Percentiles rank a stretch among this genome's conserved stretches.
phyloP scores from a whole-genome alignment of 1,140 invertebrate species.

The Teleogryllus occipitalis region DNA sequence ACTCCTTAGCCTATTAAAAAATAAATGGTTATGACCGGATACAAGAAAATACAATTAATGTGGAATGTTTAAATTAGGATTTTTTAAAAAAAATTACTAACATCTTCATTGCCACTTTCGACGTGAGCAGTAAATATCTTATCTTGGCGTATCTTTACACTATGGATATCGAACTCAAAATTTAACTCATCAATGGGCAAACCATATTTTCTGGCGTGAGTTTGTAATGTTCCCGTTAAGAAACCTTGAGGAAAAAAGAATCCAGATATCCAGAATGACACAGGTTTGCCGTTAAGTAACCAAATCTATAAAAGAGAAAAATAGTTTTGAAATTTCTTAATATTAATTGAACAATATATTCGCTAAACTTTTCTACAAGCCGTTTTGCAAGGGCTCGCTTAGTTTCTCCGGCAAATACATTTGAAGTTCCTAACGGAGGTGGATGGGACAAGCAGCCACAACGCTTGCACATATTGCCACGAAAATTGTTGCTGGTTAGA shows the following conservation, averaged over 20 bases:
- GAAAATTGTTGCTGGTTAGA: no score
- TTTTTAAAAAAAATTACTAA: not conserved
- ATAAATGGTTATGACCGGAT: not conserved
- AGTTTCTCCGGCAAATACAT: no score
- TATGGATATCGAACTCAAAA: conserved; percentile 60
- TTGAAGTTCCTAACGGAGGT: no score
- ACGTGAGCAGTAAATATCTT: conserved; percentile 8
- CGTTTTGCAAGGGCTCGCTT: no score
- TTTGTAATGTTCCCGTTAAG: conserved; percentile 77
- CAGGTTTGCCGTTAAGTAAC: conserved; percentile 58
- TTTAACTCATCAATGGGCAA: conserved; percentile 78
- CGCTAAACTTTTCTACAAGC: no score
- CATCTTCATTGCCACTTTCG: not conserved
- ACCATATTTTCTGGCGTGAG: conserved; percentile 70
- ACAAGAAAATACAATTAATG: not conserved
- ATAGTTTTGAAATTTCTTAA: not conserved
- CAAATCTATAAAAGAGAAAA: conserved; percentile 47
- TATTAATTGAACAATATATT: no score
- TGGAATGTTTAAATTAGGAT: no score
- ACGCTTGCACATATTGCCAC: no score
- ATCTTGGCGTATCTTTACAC: conserved; percentile 53
- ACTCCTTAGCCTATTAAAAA: no score
- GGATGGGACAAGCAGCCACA: no score
- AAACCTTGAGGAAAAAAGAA: conserved; percentile 89
- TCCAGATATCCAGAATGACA: conserved; percentile 82